Evolutionary conservation across 2,888 invertebrate genomes (phyloP), one percentile per base, ranked within the genome.

Genomic region (Chirona hameri): DNA sequence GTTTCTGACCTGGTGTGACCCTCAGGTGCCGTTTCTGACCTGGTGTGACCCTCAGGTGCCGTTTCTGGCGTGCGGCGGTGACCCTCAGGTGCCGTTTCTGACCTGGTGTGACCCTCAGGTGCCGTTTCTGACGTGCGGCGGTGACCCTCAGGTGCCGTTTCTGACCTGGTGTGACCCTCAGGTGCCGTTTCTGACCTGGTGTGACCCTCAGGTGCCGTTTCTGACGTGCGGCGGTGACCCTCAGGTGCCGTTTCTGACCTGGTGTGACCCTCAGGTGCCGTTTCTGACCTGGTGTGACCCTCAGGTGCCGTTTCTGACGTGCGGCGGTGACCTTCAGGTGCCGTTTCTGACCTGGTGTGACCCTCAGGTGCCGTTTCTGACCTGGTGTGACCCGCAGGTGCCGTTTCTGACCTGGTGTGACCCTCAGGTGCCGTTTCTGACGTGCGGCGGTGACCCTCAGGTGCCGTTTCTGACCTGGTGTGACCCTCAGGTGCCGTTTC

Each of bases 1-100:
- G 0, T 97, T 94, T 89, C 89, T 98, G 80, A 96, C 97, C 0
- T 88, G 96, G n/a, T n/a, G n/a, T n/a, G n/a, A n/a, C n/a, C n/a
- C n/a, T n/a, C n/a, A n/a, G n/a, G n/a, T n/a, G n/a, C n/a, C n/a
- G n/a, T n/a, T n/a, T n/a, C 39, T 39, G 39, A 39, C 39, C 39
- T 39, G 39, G 7, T 39, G 7, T 2, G 39, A 7, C 7, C 7
- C 39, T 5, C 39, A 39, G 39, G 39, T 39, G 7, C 39, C 39
- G 39, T 39, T 39, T 39, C 39, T 39, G 39, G 7, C 39, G 39
- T 39, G 39, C 7, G 39, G 7, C 39, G n/a, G n/a, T n/a, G n/a
- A n/a, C 39, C 21, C 60, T 18, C 7, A 21, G 60, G 60, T 24
- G 24, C 60, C 60, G 72, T 72, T 27, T 72, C 29, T 72, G 29